Base-by-base conservation (phyloP, 2,797 vertebrate species). In the Protonibea diacanthus region DNA sequence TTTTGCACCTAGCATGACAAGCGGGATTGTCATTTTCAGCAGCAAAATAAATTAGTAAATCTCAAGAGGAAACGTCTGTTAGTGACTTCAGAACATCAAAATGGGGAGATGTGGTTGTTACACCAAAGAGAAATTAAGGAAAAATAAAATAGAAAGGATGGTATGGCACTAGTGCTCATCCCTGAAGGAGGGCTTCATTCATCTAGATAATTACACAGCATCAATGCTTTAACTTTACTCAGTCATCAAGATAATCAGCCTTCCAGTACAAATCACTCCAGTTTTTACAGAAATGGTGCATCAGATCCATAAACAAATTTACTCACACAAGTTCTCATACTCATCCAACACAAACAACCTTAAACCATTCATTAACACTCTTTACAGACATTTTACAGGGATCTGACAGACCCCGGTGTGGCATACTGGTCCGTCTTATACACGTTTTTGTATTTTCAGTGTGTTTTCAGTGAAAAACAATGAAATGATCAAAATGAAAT, bases 1-100 rank as follows among this genome's bases (percentile, higher is more conserved):
- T 93, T 94, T 93, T 95, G 94, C 95, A 95, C 94, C 91, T 84
- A 87, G 90, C 88, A 95, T 95, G 94, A 95, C 94, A 95, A 89
- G 66, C 83, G n/a, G 88, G 93, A 96, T 95, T 95, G 94, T 96
- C 95, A 94, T 93, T 92, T 91, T 94, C 93, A 95, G 94, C 95
- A 95, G 94, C 95, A 95, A 95, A 95, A 93, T 87, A 87, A 92
- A 92, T 90, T 83, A 86, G 77, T 83, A 89, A 73, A 78, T 92
- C 76, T 92, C 68, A 86, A 79, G 57, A 86, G 79, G 73, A 93
- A 90, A 90, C 25, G 70, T 88, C 81, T 63, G 85, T 91, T 91
- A 92, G 85, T 90, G 82, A 90, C 71, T 84, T 71, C 52, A 78
- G 59, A 81, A 87, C 69, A 78, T 81, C 10, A 45, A 67, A 76